phyloP scores from a whole-genome alignment of 37 sponge, comb jelly and placozoan species.

The Corticium candelabrum region DNA sequence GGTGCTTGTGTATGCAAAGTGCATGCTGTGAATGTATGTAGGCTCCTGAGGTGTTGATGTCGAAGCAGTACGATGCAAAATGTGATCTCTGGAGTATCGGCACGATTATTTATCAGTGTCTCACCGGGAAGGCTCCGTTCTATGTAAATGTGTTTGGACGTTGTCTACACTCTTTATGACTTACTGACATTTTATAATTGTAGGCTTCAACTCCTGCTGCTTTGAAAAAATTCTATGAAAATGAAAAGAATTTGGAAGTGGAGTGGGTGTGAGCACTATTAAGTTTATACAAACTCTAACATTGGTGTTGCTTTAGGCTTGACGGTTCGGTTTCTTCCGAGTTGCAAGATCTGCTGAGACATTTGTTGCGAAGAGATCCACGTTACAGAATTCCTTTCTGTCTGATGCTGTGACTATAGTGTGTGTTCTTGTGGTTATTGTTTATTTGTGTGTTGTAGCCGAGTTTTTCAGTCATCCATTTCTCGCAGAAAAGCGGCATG shows the following conservation, averaged over 20 bases:
- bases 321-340: background rate
- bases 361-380: background rate
- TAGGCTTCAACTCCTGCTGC: conserved; percentile 19
- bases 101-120: conserved; percentile 89
- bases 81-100: conserved; percentile 97
- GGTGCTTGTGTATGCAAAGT: background rate
- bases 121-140: conserved; percentile 83
- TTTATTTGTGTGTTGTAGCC: too few relatives aligned
- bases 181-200: background rate
- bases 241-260: background rate
- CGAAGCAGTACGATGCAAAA: conserved; percentile 62
- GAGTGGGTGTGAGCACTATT: too few relatives aligned
- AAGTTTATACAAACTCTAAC: too few relatives aligned
- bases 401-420: too few relatives aligned
- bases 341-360: background rate
- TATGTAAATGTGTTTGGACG: conserved; percentile 31
- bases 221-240: conserved; percentile 26
- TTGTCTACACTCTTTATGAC: background rate
- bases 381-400: background rate
- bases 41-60: conserved; percentile 93
- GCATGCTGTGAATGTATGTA: conserved; percentile 2
- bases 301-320: background rate
- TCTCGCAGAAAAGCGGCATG: too few relatives aligned
- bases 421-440: too few relatives aligned
- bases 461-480: background rate